Evolutionary conservation across 2,797 vertebrate species (phyloP), one percentile per base, ranked within the genome.

Genomic region (Alexandromys oeconomus): DNA sequence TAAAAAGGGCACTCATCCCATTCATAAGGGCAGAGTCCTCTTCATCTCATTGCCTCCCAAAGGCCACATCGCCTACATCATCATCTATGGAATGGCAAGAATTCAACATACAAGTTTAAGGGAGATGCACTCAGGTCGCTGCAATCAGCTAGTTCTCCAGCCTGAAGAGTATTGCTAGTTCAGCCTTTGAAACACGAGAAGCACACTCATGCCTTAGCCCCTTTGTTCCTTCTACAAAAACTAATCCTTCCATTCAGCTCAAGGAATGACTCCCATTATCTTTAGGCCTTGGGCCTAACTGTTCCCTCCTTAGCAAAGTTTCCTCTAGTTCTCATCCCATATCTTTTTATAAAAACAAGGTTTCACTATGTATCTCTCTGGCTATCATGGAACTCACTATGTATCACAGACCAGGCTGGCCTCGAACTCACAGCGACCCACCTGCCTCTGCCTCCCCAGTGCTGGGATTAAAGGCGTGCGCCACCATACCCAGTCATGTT

Each of bases 231-330:
- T 80, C 34, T 46, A 65, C 77, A 54, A 63, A 90, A 84, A 57
- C 43, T 78, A 87, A 27, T 78, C 79, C 87, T 29, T 10, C 13
- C 65, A 34, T 4, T 74, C 23, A 17, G 54, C 25, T 92, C 43
- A 73, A 29, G 79, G 40, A 46, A 67, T 71, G 15, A 57, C 63
- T 63, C 51, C 59, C 12, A 37, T 57, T 57, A 82, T 43, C 21
- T 34, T 65, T 65, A 82, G 37, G 76, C 61, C 61, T 90, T 71
- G 61, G 76, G 81, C 23, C 73, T 77, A 54, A 69, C 6, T 51
- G 21, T 78, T 63, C 74, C 17, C 87, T 94, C 46, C 48, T 87
- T 15, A 61, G 82, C 57, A 82, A 95, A 69, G 65, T 92, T 73
- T 80, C 61, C 13, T 89, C 54, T 90, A 14, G 43, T 73, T 57